Evolutionary conservation across 1,140 invertebrate species (phyloP), one percentile per base, ranked within the genome.

Genomic region (Meloidogyne exigua): DNA sequence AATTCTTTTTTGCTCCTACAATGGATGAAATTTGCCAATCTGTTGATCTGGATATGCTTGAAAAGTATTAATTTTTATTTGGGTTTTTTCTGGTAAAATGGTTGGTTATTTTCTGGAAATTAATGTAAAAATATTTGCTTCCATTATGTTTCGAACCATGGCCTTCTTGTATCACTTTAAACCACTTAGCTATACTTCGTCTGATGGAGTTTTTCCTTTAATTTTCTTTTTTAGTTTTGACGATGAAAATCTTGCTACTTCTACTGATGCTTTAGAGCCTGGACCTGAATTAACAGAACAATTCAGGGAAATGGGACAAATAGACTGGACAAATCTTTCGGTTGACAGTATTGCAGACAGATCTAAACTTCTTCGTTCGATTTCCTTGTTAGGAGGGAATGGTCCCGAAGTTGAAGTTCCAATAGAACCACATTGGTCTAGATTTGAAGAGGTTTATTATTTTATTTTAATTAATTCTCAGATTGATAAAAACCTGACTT

Each of bases 401-500:
- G 42, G 72, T 13, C 32, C 68, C 10, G 69, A 64, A 23, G 49
- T 44, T 18, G 49, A 80, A 5, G 13, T 75, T 12, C 77, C 77
- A 13, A 69, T 79, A 15, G 77, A 80, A 3, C 77, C 77, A 23
- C 77, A 79, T 64, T 63, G 77, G 57, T 79, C 77, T 12, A 9
- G 39, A n/a, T 79, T 79, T 64, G 44, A 72, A 18, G 66, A 79
- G 69, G 77, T 78, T 49, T 25, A 12, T 11, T 69, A 12, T 7
- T 62, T 21, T 73, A 13, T n/a, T n/a, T n/a, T n/a, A n/a, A n/a
- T n/a, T n/a, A n/a, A n/a, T n/a, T n/a, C n/a, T n/a, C n/a, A n/a
- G n/a, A n/a, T n/a, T n/a, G n/a, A n/a, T n/a, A n/a, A n/a, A n/a
- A n/a, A n/a, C n/a, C n/a, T n/a, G n/a, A n/a, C n/a, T n/a, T n/a